A percentile compares a stretch with the other conserved stretches of the same genome.
Evolutionary conservation across 2,797 vertebrate species (phyloP).

Genomic region (Pipistrellus nathusii): DNA sequence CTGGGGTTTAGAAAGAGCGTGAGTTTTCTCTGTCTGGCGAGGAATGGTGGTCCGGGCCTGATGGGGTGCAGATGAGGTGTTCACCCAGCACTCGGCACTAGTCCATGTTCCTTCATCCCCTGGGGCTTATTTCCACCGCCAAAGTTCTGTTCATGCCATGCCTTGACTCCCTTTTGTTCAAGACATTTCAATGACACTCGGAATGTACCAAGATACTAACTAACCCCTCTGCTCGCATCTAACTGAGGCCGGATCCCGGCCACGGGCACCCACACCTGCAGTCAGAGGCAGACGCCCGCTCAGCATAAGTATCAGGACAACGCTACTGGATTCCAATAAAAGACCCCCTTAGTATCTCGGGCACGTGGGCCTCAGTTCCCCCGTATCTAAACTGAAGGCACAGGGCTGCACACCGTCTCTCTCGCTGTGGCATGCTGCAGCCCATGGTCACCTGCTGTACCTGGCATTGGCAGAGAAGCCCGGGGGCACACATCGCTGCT

Average conservation of each 20-base stretch:
- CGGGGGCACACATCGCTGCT: accelerated
- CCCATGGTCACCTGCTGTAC: neutral
- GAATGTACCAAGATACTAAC: neutral
- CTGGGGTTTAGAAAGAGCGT: accelerated
- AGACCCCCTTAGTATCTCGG: neutral
- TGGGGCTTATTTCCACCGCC: accelerated
- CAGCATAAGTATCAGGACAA: neutral
- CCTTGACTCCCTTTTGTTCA: neutral
- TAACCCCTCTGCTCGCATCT: neutral
- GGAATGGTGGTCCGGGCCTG: neutral
- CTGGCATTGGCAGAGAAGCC: neutral
- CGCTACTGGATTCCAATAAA: neutral
- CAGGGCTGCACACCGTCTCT: neutral
- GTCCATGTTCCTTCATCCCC: accelerated
- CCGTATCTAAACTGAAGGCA: neutral
- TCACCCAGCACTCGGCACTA: accelerated
- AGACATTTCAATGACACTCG: neutral
- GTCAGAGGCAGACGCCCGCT: neutral
- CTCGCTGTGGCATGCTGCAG: neutral
- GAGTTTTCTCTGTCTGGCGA: neutral
- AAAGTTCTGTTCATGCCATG: neutral
- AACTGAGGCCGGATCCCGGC: neutral
- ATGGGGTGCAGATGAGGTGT: neutral
- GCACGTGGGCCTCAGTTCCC: neutral
- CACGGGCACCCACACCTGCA: accelerated